Base-by-base conservation (phyloP, 2,113 vertebrate species). In the Rhea pennata region DNA sequence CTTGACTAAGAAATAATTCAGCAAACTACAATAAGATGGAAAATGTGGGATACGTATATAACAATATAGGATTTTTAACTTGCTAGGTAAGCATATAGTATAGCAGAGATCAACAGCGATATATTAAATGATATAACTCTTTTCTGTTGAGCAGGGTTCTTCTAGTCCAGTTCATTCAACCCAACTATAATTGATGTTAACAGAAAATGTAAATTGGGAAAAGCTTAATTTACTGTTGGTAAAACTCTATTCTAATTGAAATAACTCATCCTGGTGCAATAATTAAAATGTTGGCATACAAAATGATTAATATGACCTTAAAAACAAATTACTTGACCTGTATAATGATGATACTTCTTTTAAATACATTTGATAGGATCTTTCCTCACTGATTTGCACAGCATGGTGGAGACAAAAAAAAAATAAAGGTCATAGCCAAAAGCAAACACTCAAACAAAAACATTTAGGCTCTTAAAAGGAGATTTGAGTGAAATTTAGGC, bases 231-330 rank as follows among this genome's bases (percentile, higher is more conserved):
- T 70, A 54, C 42, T 73, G 0, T 66, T 83, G 42, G 13, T 4
- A 76, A 88, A 97, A 96, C 54, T 74, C 33, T 58, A 73, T 94
- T 93, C 48, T 95, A 92, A 87, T 84, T 95, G 62, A 87, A 93
- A 58, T 91, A 94, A n/a, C 53, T 89, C 79, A 91, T 84, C 9
- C 84, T 40, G 50, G 17, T 70, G 82, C 88, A 80, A 91, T 69
- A 95, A 95, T 95, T 90, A 95, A 94, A 95, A 95, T 73, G 19
- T 50, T 66, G 40, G 53, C 33, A 74, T 70, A 71, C 44, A 59
- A 92, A 95, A 88, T 91, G 0, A 94, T 88, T 54, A 95, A 40
- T 88, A 78, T 87, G 75, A 92, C 86, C 90, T 96, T 97, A 91
- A 91, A 96, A 95, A 69, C 36, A 92, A 96, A 95, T 88, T 94